These are phyloP conservation scores for Poeciliopsis infans DNA, from an alignment of 2,797 vertebrate genomes.

Conservation along the genomic window DNA sequence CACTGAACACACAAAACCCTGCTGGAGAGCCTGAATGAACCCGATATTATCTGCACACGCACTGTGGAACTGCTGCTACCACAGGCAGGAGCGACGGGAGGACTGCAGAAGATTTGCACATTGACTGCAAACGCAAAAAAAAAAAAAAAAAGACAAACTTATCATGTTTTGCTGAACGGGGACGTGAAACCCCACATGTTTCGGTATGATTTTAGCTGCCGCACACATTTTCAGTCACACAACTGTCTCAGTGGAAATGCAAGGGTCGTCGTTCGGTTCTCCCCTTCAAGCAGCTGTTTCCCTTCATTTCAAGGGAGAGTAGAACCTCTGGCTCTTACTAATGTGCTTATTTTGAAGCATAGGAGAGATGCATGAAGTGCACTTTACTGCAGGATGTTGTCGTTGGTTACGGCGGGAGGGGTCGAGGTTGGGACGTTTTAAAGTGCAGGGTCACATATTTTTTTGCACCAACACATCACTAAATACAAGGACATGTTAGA, in stretches of 20 bases:
- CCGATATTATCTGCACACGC: not conserved
- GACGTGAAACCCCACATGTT: conserved; percentile 28
- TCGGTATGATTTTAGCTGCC: conserved; percentile 22
- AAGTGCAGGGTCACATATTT: conserved; percentile 18
- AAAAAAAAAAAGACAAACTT: not conserved
- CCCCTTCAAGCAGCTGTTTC: conserved; percentile 17
- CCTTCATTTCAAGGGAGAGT: conserved; percentile 53
- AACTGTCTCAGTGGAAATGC: conserved; percentile 4
- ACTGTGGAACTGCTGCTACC: conserved; percentile 20
- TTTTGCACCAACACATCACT: conserved; percentile 53
- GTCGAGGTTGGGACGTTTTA: not conserved
- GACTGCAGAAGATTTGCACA: conserved; percentile 77
- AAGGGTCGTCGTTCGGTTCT: conserved; percentile 7
- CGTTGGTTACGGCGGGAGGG: conserved; percentile 35
- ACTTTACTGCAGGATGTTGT: conserved; percentile 80
- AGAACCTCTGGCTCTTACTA: conserved; percentile 49
- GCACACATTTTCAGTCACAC: conserved; percentile 28
- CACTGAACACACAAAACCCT: conserved; percentile 8
- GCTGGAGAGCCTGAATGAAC: conserved; percentile 12
- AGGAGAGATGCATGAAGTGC: conserved; percentile 75
- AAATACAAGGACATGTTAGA: not conserved
- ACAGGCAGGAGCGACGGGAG: conserved; percentile 16
- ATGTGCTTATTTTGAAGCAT: conserved; percentile 80
- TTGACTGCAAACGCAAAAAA: conserved; percentile 38
- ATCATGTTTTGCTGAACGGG: conserved; percentile 38